These are phyloP conservation scores for Halocaridina rubra DNA, from an alignment of 2,888 invertebrate species.

Conservation along the genomic window DNA sequence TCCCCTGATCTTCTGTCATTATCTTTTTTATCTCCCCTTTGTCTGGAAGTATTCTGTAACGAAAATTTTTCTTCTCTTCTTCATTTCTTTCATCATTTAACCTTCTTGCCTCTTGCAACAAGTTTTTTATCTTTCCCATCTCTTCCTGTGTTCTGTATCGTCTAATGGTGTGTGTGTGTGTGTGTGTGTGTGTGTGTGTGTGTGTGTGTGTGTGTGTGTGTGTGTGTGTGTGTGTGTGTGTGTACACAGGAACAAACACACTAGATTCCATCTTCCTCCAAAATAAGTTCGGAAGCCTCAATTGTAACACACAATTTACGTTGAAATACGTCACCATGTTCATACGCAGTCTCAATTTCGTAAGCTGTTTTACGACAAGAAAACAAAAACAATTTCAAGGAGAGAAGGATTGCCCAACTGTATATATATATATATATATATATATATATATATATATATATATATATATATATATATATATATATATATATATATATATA, in stretches of 20 bases:
- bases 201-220: conserved; percentile 13
- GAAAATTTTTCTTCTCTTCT: no score
- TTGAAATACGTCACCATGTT: neutral
- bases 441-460: neutral
- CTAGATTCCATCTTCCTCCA: neutral
- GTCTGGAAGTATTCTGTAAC: no score
- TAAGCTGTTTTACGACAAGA: no score
- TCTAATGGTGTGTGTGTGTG: no score
- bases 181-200: neutral
- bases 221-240: neutral
- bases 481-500: conserved; percentile 7
- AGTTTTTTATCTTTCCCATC: no score
- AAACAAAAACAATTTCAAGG: no score
- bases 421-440: neutral
- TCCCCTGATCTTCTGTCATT: no score
- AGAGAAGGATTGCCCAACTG: no score
- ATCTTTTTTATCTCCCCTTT: no score
- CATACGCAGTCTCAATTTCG: neutral
- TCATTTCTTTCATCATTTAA: no score
- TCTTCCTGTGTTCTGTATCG: no score
- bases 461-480: neutral
- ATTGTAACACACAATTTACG: neutral
- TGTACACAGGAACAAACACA: neutral
- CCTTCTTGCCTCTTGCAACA: no score
- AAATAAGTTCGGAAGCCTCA: neutral